Evolutionary conservation across 2,797 vertebrate species (phyloP).

Genomic region (Lagodon rhomboides): DNA sequence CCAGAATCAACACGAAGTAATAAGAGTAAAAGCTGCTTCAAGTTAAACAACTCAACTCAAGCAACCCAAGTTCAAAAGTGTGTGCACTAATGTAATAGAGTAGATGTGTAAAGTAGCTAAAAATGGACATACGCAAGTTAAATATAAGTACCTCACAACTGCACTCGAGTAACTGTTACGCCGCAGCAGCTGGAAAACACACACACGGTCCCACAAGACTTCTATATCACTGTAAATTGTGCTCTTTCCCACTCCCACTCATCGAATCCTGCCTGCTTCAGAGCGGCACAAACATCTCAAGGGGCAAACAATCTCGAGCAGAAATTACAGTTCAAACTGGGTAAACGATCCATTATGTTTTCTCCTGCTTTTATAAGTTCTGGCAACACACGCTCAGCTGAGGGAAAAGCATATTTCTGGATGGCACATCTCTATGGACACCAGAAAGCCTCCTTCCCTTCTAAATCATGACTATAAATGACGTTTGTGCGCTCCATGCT

Average conservation of each 20-base stretch:
- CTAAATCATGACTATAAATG: slow-evolving; percentile 78
- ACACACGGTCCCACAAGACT: slow-evolving; percentile 46
- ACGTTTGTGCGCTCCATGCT: slow-evolving; percentile 67
- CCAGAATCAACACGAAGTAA: no score
- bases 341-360: slow-evolving; percentile 71
- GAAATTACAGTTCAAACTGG: slow-evolving; percentile 49
- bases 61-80: no score
- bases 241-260: slow-evolving; percentile 65
- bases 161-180: slow-evolving; percentile 11
- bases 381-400: slow-evolving; percentile 44
- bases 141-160: background rate
- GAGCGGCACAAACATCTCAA: slow-evolving; percentile 62
- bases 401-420: slow-evolving; percentile 66
- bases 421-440: slow-evolving; percentile 71
- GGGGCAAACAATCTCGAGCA: slow-evolving; percentile 61
- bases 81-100: background rate
- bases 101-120: background rate
- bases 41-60: no score
- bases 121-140: background rate
- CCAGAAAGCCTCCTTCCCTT: slow-evolving; percentile 58
- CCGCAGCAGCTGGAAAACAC: slow-evolving; percentile 36
- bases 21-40: no score
- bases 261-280: slow-evolving; percentile 53
- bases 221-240: slow-evolving; percentile 52
- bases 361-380: slow-evolving; percentile 65